Conservation (phyloP, 2,888 invertebrate species). For the Pocota personata region DNA sequence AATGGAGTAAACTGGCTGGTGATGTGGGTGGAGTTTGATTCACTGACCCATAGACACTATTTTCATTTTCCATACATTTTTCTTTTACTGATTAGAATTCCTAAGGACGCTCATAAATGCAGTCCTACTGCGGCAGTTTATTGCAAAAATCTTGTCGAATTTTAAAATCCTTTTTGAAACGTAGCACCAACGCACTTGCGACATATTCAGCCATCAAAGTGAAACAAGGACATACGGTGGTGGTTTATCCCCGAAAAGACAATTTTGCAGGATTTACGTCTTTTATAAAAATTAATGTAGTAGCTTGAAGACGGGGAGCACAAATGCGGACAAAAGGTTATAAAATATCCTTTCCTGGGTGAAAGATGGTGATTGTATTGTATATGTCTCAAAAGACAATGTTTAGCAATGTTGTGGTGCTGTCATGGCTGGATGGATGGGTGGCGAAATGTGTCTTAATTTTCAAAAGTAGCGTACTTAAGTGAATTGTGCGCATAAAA, state of each 20-base stretch:
- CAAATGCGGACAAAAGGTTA: constrained; percentile 5
- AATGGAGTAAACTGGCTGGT: neutral
- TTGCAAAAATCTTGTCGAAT: constrained; percentile 8
- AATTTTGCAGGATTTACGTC: neutral
- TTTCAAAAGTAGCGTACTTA: constrained; percentile 27
- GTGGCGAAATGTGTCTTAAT: constrained; percentile 9
- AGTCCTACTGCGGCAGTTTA: neutral
- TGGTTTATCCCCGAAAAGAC: neutral
- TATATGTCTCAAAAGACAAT: neutral
- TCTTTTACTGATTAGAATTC: neutral
- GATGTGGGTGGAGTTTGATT: neutral
- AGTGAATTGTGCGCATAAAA: constrained; percentile 28
- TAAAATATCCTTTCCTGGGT: neutral
- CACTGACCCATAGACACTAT: neutral
- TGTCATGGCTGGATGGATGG: neutral
- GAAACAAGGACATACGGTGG: neutral
- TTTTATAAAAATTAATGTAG: constrained; percentile 16
- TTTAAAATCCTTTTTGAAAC: constrained; percentile 8
- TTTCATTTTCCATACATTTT: neutral
- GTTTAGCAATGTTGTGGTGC: neutral
- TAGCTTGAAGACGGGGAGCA: neutral
- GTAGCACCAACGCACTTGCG: neutral
- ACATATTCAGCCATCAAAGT: neutral
- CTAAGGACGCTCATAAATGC: neutral
- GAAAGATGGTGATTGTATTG: neutral